Percentiles rank a stretch among this genome's conserved stretches.
These are phyloP conservation scores for Drosophila tropicalis DNA, from an alignment of 1,140 invertebrate species.

Conservation along the genomic window DNA sequence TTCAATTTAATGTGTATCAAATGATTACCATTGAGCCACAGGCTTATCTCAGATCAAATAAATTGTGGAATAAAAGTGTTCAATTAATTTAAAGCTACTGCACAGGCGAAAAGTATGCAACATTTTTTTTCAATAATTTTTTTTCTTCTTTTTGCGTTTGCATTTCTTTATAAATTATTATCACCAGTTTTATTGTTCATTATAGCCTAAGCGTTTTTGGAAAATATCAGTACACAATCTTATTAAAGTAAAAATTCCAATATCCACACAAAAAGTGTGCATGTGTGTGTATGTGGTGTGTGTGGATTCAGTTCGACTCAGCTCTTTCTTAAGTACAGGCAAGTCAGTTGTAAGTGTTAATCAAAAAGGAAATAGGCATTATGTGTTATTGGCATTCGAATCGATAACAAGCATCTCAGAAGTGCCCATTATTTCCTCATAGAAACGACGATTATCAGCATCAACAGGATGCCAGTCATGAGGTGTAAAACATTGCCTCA, in stretches of 20 bases:
- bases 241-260: conserved; percentile 15
- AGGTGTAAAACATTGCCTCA: conserved; percentile 71
- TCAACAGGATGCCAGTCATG: conserved; percentile 82
- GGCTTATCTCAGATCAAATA: background rate
- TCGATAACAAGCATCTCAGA: conserved; percentile 80
- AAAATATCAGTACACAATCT: conserved; percentile 71
- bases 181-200: conserved; percentile 74
- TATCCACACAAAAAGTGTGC: conserved; percentile 16
- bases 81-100: background rate
- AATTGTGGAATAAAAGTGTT: background rate
- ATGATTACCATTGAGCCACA: background rate
- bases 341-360: background rate
- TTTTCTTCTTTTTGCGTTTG: conserved; percentile 17
- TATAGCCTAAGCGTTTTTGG: conserved; percentile 65
- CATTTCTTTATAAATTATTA: conserved; percentile 67
- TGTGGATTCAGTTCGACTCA: conserved; percentile 49
- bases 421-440: conserved; percentile 78
- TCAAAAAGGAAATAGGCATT: conserved; percentile 55
- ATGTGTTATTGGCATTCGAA: conserved; percentile 53
- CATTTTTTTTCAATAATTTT: conserved; percentile 25
- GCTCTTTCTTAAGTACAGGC: conserved; percentile 46
- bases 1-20: background rate
- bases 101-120: conserved; percentile 35
- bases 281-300: conserved; percentile 17
- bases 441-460: conserved; percentile 73